Evolutionary conservation across 2,888 invertebrate genomes (phyloP).

Genomic region (Apeira syringaria): DNA sequence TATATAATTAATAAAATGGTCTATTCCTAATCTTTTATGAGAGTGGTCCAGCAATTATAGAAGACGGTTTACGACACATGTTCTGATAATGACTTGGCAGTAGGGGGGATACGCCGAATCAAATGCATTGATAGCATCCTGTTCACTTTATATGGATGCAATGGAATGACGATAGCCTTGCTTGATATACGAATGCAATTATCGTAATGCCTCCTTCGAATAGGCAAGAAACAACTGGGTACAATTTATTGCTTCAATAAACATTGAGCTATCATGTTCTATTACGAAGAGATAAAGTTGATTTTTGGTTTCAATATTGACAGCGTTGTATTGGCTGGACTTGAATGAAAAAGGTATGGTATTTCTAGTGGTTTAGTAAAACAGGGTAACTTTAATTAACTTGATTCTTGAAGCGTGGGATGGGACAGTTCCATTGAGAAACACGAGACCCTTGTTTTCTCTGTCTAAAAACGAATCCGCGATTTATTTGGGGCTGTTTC

Average conservation of each 20-base stretch:
- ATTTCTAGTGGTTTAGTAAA: constrained; percentile 6
- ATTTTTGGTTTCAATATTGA: constrained; percentile 1
- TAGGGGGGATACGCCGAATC: neutral
- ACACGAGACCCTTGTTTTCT: too few species aligned
- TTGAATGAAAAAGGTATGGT: constrained; percentile 6
- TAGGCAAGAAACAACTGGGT: constrained; percentile 8
- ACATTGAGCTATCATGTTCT: constrained; percentile 1
- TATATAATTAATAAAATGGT: too few species aligned
- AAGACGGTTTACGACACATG: too few species aligned
- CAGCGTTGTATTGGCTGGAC: constrained; percentile 1
- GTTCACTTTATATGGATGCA: neutral
- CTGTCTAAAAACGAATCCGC: too few species aligned
- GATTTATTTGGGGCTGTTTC: too few species aligned
- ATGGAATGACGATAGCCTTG: constrained; percentile 6
- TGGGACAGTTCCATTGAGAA: constrained; percentile 7
- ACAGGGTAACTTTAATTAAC: constrained; percentile 7
- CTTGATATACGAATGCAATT: constrained; percentile 9
- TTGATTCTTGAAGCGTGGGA: constrained; percentile 14
- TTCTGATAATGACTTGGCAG: too few species aligned
- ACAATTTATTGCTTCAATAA: constrained; percentile 10
- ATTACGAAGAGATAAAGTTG: neutral
- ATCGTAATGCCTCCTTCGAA: constrained; percentile 12
- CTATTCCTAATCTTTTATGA: too few species aligned
- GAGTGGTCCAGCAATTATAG: too few species aligned
- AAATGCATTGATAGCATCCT: neutral